Percentiles rank a stretch among this genome's conserved stretches.
Conservation (phyloP, 2,797 vertebrate genomes). For the Tauraco hartlaubi region DNA sequence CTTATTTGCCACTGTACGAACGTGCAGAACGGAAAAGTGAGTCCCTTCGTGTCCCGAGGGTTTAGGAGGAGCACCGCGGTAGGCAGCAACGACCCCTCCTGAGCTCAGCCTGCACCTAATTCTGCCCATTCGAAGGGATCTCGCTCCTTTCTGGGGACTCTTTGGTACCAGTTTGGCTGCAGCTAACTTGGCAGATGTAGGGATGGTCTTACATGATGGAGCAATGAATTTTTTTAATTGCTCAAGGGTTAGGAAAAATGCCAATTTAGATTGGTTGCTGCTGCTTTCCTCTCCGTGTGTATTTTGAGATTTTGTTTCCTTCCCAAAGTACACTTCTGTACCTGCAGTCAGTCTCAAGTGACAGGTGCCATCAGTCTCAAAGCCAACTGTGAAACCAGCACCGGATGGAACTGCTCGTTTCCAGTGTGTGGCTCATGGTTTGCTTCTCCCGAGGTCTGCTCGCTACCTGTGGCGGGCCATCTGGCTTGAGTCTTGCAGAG, state of each 20-base stretch:
- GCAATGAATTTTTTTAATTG: neutral
- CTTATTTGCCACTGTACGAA: neutral
- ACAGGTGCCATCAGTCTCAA: neutral
- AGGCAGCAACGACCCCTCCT: neutral
- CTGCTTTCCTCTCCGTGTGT: fast-evolving
- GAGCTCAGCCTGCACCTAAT: neutral
- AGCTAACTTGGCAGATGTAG: neutral
- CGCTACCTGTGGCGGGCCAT: neutral
- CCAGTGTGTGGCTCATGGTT: neutral
- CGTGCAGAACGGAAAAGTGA: fast-evolving
- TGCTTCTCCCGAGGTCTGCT: neutral
- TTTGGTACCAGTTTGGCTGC: neutral
- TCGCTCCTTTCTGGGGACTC: neutral
- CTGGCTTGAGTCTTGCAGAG: neutral
- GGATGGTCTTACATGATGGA: neutral
- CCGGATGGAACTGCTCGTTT: neutral
- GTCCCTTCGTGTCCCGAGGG: neutral
- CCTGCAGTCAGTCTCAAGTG: neutral
- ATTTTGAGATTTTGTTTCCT: neutral
- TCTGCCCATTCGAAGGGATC: neutral
- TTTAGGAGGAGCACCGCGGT: neutral
- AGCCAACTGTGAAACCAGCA: neutral
- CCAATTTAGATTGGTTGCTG: neutral
- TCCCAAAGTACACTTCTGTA: neutral
- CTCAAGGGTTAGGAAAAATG: neutral